These are phyloP conservation scores for Bombylius major DNA, from an alignment of 2,888 invertebrate genomes.

Conservation along the genomic window DNA sequence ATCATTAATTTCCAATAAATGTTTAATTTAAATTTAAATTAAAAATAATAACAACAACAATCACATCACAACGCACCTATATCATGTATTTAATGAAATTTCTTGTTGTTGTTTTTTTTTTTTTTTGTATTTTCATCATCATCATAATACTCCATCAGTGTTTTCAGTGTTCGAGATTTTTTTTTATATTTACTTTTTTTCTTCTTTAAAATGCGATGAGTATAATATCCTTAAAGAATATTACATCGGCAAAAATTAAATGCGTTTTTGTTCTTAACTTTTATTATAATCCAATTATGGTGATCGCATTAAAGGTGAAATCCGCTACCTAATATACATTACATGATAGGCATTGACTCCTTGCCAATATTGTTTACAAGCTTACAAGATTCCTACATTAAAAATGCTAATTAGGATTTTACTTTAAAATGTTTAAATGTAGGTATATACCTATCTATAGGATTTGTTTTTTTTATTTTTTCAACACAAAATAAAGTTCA, in stretches of 20 bases:
- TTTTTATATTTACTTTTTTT: not conserved
- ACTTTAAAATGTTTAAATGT: not conserved
- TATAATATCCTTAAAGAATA: not conserved
- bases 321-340: not conserved
- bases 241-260: constrained; percentile 3
- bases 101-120: too few species aligned
- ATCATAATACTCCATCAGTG: too few species aligned
- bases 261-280: not conserved
- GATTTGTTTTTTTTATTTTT: too few species aligned
- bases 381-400: constrained; percentile 34
- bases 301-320: constrained; percentile 1
- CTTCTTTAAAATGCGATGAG: too few species aligned
- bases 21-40: too few species aligned
- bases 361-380: constrained; percentile 20
- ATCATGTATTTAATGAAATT: too few species aligned
- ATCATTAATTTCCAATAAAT: too few species aligned
- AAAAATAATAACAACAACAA: too few species aligned
- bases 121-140: too few species aligned
- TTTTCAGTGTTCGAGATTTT: not conserved
- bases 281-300: constrained; percentile 5
- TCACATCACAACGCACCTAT: too few species aligned
- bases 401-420: constrained; percentile 33
- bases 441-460: too few species aligned
- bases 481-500: not conserved
- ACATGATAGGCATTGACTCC: constrained; percentile 9